A percentile compares a stretch with the other conserved stretches of the same genome.
Conservation (phyloP, 1,140 invertebrate species). For the Zaprionus camerounensis region DNA sequence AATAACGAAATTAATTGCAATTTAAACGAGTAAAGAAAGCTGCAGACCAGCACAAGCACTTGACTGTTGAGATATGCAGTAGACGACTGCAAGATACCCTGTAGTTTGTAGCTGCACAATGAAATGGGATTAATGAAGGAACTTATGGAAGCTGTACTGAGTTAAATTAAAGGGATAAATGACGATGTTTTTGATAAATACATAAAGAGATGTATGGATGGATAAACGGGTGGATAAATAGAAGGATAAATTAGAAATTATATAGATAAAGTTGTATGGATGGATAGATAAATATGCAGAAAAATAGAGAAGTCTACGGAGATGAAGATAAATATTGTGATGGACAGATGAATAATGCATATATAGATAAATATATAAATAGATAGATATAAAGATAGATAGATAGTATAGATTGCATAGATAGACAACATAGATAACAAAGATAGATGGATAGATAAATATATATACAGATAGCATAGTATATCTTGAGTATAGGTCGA, state of each 20-base stretch:
- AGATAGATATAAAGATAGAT: too few species aligned
- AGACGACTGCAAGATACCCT: neutral
- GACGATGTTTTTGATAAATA: neutral
- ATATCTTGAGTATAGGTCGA: too few species aligned
- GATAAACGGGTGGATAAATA: neutral
- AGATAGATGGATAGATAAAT: too few species aligned
- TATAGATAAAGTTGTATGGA: neutral
- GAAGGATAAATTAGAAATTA: too few species aligned
- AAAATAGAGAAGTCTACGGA: too few species aligned
- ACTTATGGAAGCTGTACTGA: neutral
- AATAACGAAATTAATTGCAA: constrained; percentile 40
- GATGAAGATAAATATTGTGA: neutral
- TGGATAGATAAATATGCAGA: neutral
- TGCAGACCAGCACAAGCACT: neutral
- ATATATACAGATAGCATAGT: too few species aligned
- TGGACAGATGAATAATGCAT: neutral
- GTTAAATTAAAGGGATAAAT: neutral
- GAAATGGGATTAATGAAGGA: neutral
- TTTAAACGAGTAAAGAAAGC: constrained; percentile 12
- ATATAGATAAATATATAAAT: too few species aligned
- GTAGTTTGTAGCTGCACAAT: neutral
- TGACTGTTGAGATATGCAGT: neutral
- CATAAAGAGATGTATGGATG: neutral
- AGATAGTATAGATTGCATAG: too few species aligned
- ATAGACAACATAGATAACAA: too few species aligned